Conservation (phyloP, 1,140 invertebrate species). For the Galendromus occidentalis region DNA sequence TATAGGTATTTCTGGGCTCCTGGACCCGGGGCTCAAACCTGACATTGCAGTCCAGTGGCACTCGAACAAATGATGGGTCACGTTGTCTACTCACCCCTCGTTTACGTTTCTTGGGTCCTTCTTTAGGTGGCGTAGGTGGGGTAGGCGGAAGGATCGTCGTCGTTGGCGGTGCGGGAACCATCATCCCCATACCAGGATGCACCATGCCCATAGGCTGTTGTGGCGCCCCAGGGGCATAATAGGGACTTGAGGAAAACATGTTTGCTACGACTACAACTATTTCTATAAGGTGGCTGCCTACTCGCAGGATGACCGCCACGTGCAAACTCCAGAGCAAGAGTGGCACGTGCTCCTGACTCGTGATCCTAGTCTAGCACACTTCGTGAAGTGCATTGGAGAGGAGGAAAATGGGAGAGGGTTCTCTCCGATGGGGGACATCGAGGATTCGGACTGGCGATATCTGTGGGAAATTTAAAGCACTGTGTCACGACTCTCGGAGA, state of each 20-base stretch:
- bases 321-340: not conserved
- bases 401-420: not conserved
- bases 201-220: constrained; percentile 7
- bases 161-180: not conserved
- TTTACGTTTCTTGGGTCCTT: constrained; percentile 7
- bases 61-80: too few species aligned
- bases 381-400: constrained; percentile 7
- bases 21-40: too few species aligned
- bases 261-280: not conserved
- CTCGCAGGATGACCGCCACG: not conserved
- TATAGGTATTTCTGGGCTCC: too few species aligned
- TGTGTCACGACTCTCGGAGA: too few species aligned
- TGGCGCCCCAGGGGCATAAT: not conserved
- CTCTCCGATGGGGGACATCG: too few species aligned
- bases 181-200: not conserved
- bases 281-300: too few species aligned
- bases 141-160: not conserved
- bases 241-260: not conserved
- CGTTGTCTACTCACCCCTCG: not conserved
- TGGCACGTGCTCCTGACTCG: constrained; percentile 1
- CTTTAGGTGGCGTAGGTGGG: not conserved
- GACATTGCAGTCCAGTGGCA: too few species aligned
- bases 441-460: not conserved
- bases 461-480: constrained; percentile 11
- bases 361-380: not conserved